Evolutionary conservation across 2,888 invertebrate species (phyloP).

Genomic region (Drosophila kambysellisi): DNA sequence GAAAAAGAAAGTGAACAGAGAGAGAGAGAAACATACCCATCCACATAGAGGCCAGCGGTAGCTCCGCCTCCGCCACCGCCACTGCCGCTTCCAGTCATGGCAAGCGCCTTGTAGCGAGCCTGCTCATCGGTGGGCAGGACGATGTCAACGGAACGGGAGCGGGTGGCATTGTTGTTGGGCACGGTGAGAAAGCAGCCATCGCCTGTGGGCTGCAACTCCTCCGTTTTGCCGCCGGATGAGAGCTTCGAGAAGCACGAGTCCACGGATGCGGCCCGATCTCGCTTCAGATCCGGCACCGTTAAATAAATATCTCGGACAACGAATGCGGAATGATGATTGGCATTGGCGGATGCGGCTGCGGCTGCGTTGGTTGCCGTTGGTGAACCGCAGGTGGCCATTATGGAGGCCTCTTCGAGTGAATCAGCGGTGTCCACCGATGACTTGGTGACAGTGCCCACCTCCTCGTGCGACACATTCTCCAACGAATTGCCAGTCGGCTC

Average conservation of each 20-base stretch:
- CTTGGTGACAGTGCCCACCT: constrained; percentile 64
- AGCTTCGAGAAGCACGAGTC: constrained; percentile 94
- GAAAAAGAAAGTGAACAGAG: constrained; percentile 3
- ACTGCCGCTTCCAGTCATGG: constrained; percentile 87
- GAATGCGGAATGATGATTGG: constrained; percentile 67
- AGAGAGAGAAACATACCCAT: constrained; percentile 57
- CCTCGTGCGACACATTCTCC: constrained; percentile 88
- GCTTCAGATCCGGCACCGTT: constrained; percentile 92
- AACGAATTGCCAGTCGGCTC: constrained; percentile 90
- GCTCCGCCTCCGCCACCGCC: constrained; percentile 35
- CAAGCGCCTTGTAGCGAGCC: constrained; percentile 93
- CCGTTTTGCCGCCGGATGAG: constrained; percentile 89
- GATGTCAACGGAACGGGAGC: constrained; percentile 94
- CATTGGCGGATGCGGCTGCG: constrained; percentile 57
- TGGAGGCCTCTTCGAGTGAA: constrained; percentile 83
- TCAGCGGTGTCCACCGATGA: constrained; percentile 73
- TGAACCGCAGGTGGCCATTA: constrained; percentile 83
- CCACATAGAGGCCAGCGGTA: constrained; percentile 44
- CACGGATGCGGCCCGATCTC: constrained; percentile 94
- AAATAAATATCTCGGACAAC: constrained; percentile 90
- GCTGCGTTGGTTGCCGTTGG: constrained; percentile 57
- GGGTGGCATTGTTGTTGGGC: constrained; percentile 89
- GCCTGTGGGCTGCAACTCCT: constrained; percentile 88
- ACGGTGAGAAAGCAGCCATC: constrained; percentile 88
- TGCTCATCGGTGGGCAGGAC: constrained; percentile 94